These are phyloP conservation scores for Tromatobia lineatoria DNA, from an alignment of 2,888 invertebrate species.

Conservation along the genomic window DNA sequence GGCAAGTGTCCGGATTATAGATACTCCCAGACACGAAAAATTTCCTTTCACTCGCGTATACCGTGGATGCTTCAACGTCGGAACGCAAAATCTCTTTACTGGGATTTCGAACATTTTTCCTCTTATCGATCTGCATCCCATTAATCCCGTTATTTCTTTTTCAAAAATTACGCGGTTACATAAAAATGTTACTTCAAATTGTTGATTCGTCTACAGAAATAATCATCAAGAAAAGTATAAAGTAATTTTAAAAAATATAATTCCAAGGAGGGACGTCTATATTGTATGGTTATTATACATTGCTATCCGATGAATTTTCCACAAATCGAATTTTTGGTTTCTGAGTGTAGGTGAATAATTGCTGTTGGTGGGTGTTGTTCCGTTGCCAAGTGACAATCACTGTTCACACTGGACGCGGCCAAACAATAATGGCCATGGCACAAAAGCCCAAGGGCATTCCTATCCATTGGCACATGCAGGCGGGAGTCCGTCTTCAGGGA, in stretches of 20 bases:
- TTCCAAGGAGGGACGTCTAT: too few relatives aligned
- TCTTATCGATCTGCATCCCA: constrained; percentile 3
- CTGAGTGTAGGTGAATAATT: too few relatives aligned
- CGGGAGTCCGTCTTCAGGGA: constrained; percentile 59
- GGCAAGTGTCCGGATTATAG: constrained; percentile 48
- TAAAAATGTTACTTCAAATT: neutral
- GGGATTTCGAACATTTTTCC: constrained; percentile 21
- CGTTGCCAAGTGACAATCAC: constrained; percentile 70
- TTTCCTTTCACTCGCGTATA: constrained; percentile 40
- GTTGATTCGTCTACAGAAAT: too few relatives aligned
- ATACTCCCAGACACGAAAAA: constrained; percentile 48
- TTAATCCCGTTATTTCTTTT: neutral
- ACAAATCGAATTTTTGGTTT: too few relatives aligned
- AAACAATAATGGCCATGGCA: constrained; percentile 78
- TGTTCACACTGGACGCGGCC: constrained; percentile 72
- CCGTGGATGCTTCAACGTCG: constrained; percentile 10
- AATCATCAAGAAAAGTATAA: too few relatives aligned
- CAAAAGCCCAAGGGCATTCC: constrained; percentile 79
- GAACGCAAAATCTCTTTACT: constrained; percentile 45
- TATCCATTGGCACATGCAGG: constrained; percentile 79
- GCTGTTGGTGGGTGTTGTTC: neutral
- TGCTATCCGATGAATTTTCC: too few relatives aligned
- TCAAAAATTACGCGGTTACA: neutral
- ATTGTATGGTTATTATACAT: too few relatives aligned
- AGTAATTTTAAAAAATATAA: too few relatives aligned